Evolutionary conservation across 2,113 vertebrate species (phyloP), one percentile per base, ranked within the genome.

Genomic region (Ammodramus savannarum): DNA sequence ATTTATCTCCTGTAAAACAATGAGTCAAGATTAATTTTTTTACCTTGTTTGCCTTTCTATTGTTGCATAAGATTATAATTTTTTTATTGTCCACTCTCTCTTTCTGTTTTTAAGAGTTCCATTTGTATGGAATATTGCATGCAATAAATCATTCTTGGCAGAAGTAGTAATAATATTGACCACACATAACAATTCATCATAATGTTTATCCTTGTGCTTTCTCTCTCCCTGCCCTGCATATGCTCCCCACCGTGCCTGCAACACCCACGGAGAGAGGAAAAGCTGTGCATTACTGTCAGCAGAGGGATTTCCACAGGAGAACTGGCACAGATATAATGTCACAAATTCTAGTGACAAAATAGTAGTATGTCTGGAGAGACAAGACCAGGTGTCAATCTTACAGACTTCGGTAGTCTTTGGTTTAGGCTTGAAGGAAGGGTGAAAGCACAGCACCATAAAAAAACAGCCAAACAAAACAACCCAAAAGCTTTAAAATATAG

Each of bases 81-180:
- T 82, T 93, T 67, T 93, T 67, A 73, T 62, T 87, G 38, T 76
- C n/a, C 54, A n/a, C 21, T 36, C 31, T 81, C 10, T 12, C 7
- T 2, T 55, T 79, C 54, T 79, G 38, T 59, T 95, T 91, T 81
- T 39, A 38, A 39, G 78, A 69, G 6, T 58, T 39, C 2, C 9
- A 51, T 76, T 71, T 94, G 15, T 77, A 34, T 73, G 79, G 90
- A 63, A 62, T 85, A 89, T 87, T 94, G n/a, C 3, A 3, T 43
- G 23, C 10, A 85, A 87, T 85, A 93, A 94, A 87, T 93, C 78
- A 77, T 22, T 90, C 6, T n/a, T 59, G 51, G 31, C 67, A 93
- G 87, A 90, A 88, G 41, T n/a, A 55, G 52, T 55, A 94, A 75
- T 85, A 92, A 82, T 82, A 79, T 75, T 83, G 74, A 85, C 63